A percentile compares a stretch with the other conserved stretches of the same genome.
These are phyloP conservation scores for Dasyornis broadbenti DNA, from an alignment of 2,113 vertebrate genomes.

Conservation along the genomic window DNA sequence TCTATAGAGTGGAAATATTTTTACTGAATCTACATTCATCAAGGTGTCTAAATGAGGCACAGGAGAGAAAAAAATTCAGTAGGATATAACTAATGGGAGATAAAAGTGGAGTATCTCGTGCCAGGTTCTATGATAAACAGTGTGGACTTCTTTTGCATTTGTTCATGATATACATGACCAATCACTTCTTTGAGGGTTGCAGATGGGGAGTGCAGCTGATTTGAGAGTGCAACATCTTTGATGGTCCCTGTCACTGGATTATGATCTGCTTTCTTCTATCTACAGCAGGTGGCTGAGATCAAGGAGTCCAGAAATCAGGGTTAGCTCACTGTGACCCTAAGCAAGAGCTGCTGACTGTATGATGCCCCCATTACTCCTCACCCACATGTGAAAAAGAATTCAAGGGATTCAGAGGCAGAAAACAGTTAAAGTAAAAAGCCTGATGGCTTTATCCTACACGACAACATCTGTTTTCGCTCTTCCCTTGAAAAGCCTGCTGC, in stretches of 20 bases:
- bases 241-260: not conserved
- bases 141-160: not conserved
- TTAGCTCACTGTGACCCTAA: not conserved
- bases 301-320: not conserved
- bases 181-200: not conserved
- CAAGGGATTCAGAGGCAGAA: not conserved
- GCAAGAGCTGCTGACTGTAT: not conserved
- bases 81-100: not conserved
- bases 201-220: not conserved
- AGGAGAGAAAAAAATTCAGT: not conserved
- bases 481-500: not conserved
- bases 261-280: not conserved
- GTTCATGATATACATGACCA: not conserved
- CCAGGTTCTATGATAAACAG: not conserved
- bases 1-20: not conserved
- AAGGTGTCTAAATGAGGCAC: not conserved
- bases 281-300: not conserved
- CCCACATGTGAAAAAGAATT: not conserved
- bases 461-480: not conserved
- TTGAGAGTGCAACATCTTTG: not conserved
- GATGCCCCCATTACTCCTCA: not conserved
- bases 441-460: not conserved
- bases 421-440: not conserved
- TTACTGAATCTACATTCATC: not conserved
- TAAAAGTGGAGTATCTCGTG: not conserved